These are phyloP conservation scores for Melanotaenia trifasciata DNA, from an alignment of 2,797 vertebrate genomes.

Conservation along the genomic window DNA sequence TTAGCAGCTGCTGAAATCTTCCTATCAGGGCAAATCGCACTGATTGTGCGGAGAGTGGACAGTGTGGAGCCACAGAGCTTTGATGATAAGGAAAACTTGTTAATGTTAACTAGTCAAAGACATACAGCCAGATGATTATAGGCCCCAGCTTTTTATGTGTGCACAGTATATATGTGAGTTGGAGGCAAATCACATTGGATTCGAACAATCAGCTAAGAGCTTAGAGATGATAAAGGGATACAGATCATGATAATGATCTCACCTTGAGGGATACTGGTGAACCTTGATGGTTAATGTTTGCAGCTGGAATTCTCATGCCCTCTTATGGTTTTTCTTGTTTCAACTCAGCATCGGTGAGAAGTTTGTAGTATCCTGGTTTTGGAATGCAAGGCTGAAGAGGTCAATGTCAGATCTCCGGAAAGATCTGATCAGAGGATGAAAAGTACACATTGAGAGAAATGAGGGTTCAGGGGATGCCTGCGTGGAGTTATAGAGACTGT, in stretches of 20 bases:
- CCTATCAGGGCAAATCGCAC: conserved; percentile 34
- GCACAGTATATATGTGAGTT: not conserved
- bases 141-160: conserved; percentile 35
- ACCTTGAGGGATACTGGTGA: conserved; percentile 27
- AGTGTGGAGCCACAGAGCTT: conserved; percentile 14
- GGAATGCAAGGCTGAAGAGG: conserved; percentile 38
- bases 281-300: conserved; percentile 42
- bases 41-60: conserved; percentile 40
- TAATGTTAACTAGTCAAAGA: conserved; percentile 28
- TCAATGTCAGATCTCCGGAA: conserved; percentile 47
- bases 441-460: conserved; percentile 39
- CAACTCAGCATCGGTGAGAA: conserved; percentile 45
- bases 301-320: conserved; percentile 47
- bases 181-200: conserved; percentile 40
- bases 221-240: conserved; percentile 54
- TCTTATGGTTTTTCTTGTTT: conserved; percentile 47
- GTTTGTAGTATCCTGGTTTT: conserved; percentile 46
- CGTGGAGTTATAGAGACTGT: conserved; percentile 36
- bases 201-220: conserved; percentile 40
- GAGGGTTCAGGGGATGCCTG: conserved; percentile 29
- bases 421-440: conserved; percentile 40
- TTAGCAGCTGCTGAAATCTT: conserved; percentile 52
- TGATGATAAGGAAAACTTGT: conserved; percentile 34
- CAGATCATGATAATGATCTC: conserved; percentile 61
- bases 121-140: conserved; percentile 4